Percentiles rank a stretch among this genome's conserved stretches.
phyloP scores from a whole-genome alignment of 1,140 invertebrate species.

The Tetramorium simillimum region DNA sequence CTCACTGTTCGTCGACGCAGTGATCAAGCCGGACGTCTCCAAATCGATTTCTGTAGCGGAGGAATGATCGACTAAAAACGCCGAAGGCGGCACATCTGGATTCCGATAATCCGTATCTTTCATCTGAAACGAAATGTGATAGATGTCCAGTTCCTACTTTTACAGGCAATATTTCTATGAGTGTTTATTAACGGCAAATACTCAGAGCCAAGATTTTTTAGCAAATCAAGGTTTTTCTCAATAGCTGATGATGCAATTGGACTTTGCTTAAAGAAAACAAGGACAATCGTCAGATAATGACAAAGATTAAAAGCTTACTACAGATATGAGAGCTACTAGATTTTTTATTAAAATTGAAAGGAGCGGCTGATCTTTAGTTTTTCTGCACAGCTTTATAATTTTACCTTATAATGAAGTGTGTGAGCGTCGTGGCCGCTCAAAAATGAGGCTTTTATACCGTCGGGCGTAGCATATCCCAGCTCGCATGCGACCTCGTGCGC shows the following conservation, averaged over 20 bases:
- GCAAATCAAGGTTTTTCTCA: neutral
- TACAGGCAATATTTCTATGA: neutral
- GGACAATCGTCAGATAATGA: neutral
- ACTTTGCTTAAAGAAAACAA: neutral
- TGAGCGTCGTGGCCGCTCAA: constrained; percentile 66
- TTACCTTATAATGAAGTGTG: constrained; percentile 66
- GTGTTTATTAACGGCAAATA: neutral
- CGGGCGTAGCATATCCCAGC: constrained; percentile 77
- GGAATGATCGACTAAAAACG: constrained; percentile 86
- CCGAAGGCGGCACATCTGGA: constrained; percentile 87
- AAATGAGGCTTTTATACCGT: constrained; percentile 68
- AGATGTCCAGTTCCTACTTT: neutral
- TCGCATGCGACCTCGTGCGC: constrained; percentile 77
- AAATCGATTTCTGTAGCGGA: constrained; percentile 89
- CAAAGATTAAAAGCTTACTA: neutral
- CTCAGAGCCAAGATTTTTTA: neutral
- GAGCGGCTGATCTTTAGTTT: neutral
- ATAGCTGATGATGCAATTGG: neutral
- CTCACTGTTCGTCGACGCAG: constrained; percentile 89
- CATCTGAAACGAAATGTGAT: constrained; percentile 78
- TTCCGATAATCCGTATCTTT: constrained; percentile 84
- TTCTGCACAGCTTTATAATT: neutral
- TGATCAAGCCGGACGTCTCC: constrained; percentile 89
- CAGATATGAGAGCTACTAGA: neutral
- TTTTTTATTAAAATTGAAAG: neutral